Percentiles rank a stretch among this genome's conserved stretches.
Evolutionary conservation across 2,113 vertebrate species (phyloP).

Genomic region (Notechis scutatus): DNA sequence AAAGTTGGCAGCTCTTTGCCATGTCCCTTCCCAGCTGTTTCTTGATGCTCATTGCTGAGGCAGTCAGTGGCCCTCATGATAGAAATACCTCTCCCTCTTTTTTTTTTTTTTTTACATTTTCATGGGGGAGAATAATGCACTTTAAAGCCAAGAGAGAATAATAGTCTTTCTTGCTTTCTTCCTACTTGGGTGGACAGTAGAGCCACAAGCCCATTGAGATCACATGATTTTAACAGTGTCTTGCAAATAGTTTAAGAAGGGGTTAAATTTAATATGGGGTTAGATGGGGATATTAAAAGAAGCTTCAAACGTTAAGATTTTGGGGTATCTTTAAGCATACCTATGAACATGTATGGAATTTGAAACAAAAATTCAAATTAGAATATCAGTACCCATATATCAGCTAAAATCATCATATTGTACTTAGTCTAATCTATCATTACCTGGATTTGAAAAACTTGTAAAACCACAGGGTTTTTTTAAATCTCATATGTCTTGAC

Average conservation of each 20-base stretch:
- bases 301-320: background rate
- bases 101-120: background rate
- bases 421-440: background rate
- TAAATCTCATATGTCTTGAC: background rate
- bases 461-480: background rate
- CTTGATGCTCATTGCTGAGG: background rate
- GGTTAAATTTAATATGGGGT: background rate
- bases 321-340: background rate
- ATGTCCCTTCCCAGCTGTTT: background rate
- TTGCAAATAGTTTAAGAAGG: background rate
- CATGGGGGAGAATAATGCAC: conserved; percentile 11
- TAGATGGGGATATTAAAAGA: background rate
- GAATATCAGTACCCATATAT: background rate
- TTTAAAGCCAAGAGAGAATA: conserved; percentile 15
- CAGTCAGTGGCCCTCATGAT: background rate
- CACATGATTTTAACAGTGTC: background rate
- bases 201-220: background rate
- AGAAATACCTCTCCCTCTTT: background rate
- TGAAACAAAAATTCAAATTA: background rate
- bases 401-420: background rate
- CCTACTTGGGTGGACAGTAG: background rate
- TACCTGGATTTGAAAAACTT: background rate
- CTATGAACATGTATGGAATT: background rate
- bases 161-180: background rate
- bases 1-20: background rate